phyloP scores from a whole-genome alignment of 1,140 invertebrate genomes.

The Metaphire vulgaris region DNA sequence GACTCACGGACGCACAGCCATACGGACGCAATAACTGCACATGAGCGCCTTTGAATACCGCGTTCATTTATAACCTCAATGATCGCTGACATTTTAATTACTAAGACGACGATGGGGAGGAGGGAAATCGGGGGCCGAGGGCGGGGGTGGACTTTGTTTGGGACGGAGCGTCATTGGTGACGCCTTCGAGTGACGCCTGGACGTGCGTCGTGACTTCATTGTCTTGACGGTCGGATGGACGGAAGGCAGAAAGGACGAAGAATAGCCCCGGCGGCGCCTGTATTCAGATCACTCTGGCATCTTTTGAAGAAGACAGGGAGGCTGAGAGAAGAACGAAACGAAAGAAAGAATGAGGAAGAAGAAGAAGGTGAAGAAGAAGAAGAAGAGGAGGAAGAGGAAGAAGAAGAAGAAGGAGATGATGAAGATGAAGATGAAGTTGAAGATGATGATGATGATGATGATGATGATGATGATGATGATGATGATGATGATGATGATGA shows the following conservation, averaged over 20 bases:
- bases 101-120: background rate
- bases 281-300: too few relatives aligned
- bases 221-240: background rate
- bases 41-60: background rate
- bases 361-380: too few relatives aligned
- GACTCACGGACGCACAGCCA: background rate
- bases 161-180: background rate
- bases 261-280: too few relatives aligned
- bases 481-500: constrained; percentile 9
- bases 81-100: background rate
- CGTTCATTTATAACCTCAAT: background rate
- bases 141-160: background rate
- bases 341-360: too few relatives aligned
- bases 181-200: background rate
- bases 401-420: too few relatives aligned
- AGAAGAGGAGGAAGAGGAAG: too few relatives aligned
- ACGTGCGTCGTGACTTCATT: background rate
- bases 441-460: constrained; percentile 1
- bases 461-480: constrained; percentile 1
- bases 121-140: too few relatives aligned
- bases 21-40: background rate
- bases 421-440: too few relatives aligned
- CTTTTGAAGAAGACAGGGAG: too few relatives aligned
- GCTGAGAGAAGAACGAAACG: too few relatives aligned
- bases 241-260: background rate